phyloP scores from a whole-genome alignment of 2,113 vertebrate species.

The Gobio gobio region DNA sequence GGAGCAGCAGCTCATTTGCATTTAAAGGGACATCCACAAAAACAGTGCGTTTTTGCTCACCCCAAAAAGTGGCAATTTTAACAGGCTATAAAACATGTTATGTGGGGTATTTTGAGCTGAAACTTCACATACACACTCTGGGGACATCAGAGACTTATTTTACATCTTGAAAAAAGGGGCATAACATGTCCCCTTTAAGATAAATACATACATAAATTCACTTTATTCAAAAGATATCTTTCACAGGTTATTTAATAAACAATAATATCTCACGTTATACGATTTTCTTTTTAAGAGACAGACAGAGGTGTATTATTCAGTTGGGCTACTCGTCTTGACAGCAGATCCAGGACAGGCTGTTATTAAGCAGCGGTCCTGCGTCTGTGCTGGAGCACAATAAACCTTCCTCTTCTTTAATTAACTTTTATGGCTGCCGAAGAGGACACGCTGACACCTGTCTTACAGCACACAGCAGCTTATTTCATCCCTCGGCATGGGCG shows the following conservation, averaged over 20 bases:
- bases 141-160: too few species aligned
- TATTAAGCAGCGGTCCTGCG: constrained; percentile 66
- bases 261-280: not conserved
- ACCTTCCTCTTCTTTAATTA: constrained; percentile 76
- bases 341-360: constrained; percentile 62
- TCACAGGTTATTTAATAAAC: not conserved
- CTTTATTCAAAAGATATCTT: not conserved
- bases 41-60: too few species aligned
- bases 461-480: constrained; percentile 60
- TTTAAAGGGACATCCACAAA: too few species aligned
- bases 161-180: too few species aligned
- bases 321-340: constrained; percentile 63
- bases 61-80: too few species aligned
- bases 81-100: too few species aligned
- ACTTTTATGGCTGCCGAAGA: constrained; percentile 73
- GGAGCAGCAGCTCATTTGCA: too few species aligned
- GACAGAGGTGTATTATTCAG: constrained; percentile 60
- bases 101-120: too few species aligned
- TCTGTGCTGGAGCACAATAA: constrained; percentile 68
- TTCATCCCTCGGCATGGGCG: constrained; percentile 47
- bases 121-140: too few species aligned
- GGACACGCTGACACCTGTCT: constrained; percentile 73
- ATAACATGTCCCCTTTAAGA: not conserved
- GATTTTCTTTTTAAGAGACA: not conserved
- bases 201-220: not conserved